Evolutionary conservation across 2,888 invertebrate species (phyloP).

Genomic region (Anthophora plumipes): DNA sequence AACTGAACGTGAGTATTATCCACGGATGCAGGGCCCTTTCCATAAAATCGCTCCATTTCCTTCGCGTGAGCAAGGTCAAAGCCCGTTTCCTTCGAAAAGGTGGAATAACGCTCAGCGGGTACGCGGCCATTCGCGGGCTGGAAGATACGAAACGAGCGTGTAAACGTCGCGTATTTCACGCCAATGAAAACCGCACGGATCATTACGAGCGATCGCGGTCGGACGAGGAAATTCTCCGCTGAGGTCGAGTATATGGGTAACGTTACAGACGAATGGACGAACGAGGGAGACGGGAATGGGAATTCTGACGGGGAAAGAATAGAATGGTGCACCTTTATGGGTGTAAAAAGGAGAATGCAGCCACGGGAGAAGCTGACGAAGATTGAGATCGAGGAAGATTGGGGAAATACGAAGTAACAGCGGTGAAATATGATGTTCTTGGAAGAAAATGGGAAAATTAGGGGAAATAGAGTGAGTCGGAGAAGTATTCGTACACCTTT

Average conservation of each 20-base stretch:
- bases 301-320: not conserved
- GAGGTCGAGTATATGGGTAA: constrained; percentile 61
- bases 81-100: constrained; percentile 57
- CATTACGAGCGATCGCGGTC: constrained; percentile 73
- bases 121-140: constrained; percentile 50
- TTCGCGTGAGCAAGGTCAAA: constrained; percentile 63
- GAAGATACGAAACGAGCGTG: constrained; percentile 68
- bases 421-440: not conserved
- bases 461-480: not conserved
- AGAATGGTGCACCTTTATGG: not conserved
- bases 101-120: constrained; percentile 60
- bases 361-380: not conserved
- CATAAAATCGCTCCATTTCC: constrained; percentile 67
- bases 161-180: constrained; percentile 75
- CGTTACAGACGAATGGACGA: constrained; percentile 31
- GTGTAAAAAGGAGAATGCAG: not conserved
- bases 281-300: not conserved
- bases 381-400: not conserved
- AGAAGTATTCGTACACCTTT: too few relatives aligned
- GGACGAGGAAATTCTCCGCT: constrained; percentile 70
- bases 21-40: constrained; percentile 13
- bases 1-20: constrained; percentile 31
- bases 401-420: not conserved
- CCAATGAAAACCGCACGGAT: constrained; percentile 75
- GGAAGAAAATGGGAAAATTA: not conserved